Percentiles rank a stretch among this genome's conserved stretches.
These are phyloP conservation scores for Pimpla rufipes DNA, from an alignment of 2,888 invertebrate genomes.

Conservation along the genomic window DNA sequence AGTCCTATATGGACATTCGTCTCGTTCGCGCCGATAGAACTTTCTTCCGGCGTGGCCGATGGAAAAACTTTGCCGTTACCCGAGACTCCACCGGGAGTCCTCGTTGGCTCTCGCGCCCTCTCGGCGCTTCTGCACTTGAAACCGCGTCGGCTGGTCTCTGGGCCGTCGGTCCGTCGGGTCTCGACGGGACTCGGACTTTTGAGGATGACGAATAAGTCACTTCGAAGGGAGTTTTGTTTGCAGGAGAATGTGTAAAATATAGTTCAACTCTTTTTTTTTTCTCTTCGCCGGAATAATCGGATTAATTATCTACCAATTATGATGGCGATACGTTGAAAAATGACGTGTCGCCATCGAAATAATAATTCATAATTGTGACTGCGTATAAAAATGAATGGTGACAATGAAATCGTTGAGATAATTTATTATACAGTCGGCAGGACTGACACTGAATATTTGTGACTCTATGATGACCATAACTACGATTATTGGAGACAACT, in stretches of 20 bases:
- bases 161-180: too few species aligned
- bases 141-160: background rate
- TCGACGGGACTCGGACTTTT: background rate
- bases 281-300: background rate
- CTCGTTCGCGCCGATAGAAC: conserved; percentile 32
- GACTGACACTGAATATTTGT: too few species aligned
- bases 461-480: too few species aligned
- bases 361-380: too few species aligned
- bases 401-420: too few species aligned
- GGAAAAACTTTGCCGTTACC: conserved; percentile 57
- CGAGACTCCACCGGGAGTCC: background rate
- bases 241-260: background rate
- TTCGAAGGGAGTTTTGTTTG: background rate
- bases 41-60: conserved; percentile 25
- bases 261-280: background rate
- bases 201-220: background rate
- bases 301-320: too few species aligned
- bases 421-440: too few species aligned
- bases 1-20: conserved; percentile 42
- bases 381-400: too few species aligned
- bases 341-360: too few species aligned
- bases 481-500: too few species aligned
- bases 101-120: background rate
- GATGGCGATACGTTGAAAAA: too few species aligned
- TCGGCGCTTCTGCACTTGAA: background rate